Conservation (phyloP, 23 tunicate genomes). For the Botrylloides violaceus region DNA sequence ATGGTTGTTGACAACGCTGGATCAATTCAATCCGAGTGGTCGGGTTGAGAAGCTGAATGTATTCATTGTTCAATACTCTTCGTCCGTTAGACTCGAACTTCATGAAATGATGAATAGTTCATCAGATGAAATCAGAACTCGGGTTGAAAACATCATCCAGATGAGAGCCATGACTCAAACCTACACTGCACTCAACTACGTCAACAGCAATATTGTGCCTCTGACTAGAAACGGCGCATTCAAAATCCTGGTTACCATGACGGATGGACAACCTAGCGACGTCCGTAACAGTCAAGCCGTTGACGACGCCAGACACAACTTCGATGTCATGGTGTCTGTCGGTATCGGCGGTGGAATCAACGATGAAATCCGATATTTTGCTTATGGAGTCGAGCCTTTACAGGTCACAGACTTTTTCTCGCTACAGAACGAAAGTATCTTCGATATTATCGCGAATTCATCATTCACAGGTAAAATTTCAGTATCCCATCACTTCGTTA, state of each 20-base stretch:
- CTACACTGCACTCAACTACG: neutral
- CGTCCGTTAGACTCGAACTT: neutral
- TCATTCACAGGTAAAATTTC: no score
- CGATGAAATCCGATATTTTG: no score
- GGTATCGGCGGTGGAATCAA: no score
- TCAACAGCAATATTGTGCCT: neutral
- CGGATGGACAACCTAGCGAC: neutral
- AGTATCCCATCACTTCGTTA: no score
- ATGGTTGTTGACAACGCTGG: neutral
- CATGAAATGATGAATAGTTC: neutral
- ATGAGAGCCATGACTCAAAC: neutral
- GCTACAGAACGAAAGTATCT: no score
- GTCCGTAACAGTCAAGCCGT: no score
- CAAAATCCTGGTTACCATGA: neutral
- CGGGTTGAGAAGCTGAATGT: neutral
- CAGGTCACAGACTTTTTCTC: no score
- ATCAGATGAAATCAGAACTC: neutral
- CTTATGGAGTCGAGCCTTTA: no score
- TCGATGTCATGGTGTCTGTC: no score
- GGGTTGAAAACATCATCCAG: neutral
- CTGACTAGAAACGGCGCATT: neutral
- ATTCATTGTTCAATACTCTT: neutral
- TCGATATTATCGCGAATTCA: no score
- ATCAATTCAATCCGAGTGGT: neutral
- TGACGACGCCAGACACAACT: no score